Conservation (phyloP, 2,888 invertebrate species). For the Pristionchus mayeri region DNA sequence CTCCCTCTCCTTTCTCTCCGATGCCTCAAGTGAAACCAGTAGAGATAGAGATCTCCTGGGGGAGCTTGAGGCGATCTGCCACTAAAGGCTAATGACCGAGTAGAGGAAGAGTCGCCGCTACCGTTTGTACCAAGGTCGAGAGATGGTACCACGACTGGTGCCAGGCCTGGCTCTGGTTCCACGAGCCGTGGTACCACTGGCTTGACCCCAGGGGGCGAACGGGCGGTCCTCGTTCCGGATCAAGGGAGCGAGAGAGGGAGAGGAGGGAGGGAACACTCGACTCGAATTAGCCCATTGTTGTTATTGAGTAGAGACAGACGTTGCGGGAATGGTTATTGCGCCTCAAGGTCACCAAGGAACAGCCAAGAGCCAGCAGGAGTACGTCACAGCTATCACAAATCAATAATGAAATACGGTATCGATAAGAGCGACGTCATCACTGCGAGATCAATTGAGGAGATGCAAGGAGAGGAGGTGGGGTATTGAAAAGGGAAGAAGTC, state of each 20-base stretch:
- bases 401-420: too few relatives aligned
- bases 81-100: conserved; percentile 32
- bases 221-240: not conserved
- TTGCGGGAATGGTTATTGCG: conserved; percentile 37
- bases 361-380: not conserved
- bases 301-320: conserved; percentile 31
- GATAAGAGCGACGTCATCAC: too few relatives aligned
- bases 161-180: not conserved
- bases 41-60: conserved; percentile 23
- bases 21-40: not conserved
- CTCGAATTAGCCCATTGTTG: conserved; percentile 43
- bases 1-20: not conserved
- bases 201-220: not conserved
- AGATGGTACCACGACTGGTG: not conserved
- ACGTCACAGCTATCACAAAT: not conserved
- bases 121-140: conserved; percentile 26
- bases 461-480: too few relatives aligned
- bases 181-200: not conserved
- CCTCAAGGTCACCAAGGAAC: conserved; percentile 9
- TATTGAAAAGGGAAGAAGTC: too few relatives aligned
- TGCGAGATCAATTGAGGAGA: too few relatives aligned
- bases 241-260: not conserved
- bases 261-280: not conserved
- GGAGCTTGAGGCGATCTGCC: conserved; percentile 36
- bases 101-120: not conserved